Evolutionary conservation across 2,113 vertebrate genomes (phyloP).

Genomic region (Pyrgilauda ruficollis): DNA sequence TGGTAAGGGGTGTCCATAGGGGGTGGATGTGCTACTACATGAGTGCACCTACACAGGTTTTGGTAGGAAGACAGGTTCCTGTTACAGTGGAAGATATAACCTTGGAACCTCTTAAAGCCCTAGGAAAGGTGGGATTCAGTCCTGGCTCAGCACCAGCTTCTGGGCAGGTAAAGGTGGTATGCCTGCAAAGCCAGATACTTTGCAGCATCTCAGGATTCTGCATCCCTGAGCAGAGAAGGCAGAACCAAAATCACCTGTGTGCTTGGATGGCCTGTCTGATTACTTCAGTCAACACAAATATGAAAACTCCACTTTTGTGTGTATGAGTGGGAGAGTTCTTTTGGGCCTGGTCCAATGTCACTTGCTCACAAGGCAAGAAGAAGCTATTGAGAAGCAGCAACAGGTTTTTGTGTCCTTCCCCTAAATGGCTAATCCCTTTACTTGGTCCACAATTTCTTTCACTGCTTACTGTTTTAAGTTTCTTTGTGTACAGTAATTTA

Average conservation of each 20-base stretch:
- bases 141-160: background rate
- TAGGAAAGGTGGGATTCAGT: background rate
- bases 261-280: background rate
- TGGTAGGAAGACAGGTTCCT: background rate
- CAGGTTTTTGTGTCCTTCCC: background rate
- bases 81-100: background rate
- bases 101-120: background rate
- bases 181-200: background rate
- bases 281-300: background rate
- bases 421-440: background rate
- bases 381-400: background rate
- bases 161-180: background rate
- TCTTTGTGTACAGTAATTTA: slow-evolving; percentile 19
- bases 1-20: background rate
- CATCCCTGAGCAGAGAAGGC: background rate
- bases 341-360: background rate
- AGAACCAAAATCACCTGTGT: background rate
- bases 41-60: background rate
- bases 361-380: background rate
- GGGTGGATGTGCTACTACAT: rapidly evolving
- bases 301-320: background rate
- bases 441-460: background rate
- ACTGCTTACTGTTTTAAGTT: background rate
- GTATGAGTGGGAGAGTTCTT: background rate
- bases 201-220: background rate